Conservation (phyloP, 2,888 invertebrate species). For the Leptinotarsa rubiginosa region DNA sequence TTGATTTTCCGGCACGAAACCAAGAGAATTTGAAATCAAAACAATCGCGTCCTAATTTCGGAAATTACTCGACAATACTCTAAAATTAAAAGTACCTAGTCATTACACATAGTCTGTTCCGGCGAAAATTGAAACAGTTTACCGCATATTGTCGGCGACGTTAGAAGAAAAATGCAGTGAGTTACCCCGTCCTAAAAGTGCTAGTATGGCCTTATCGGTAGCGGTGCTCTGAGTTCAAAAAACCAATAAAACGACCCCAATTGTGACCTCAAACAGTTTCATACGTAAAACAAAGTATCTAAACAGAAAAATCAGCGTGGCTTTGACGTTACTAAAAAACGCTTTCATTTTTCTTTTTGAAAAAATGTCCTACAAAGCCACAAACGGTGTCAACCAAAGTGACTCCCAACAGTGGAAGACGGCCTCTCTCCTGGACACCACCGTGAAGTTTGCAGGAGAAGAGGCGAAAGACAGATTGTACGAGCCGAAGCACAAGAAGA, state of each 20-base stretch:
- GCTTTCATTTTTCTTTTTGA: conserved; percentile 37
- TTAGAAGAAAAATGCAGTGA: conserved; percentile 3
- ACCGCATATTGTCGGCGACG: neutral
- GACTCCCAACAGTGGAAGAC: conserved; percentile 57
- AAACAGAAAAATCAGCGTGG: conserved; percentile 51
- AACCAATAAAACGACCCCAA: neutral
- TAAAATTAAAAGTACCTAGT: conserved; percentile 27
- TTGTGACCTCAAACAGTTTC: neutral
- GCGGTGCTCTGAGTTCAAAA: neutral
- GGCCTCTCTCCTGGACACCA: conserved; percentile 66
- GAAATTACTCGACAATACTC: conserved; percentile 42
- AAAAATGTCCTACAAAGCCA: conserved; percentile 71
- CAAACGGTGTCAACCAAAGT: conserved; percentile 68
- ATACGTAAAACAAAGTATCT: neutral
- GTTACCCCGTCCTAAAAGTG: neutral
- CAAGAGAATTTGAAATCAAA: conserved; percentile 52
- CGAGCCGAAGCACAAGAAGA: conserved; percentile 87
- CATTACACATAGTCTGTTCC: conserved; percentile 18
- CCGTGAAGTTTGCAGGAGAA: conserved; percentile 76
- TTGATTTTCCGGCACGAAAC: conserved; percentile 46
- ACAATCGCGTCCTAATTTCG: conserved; percentile 57
- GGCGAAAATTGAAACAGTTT: neutral
- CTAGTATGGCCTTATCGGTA: neutral
- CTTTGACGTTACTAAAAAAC: conserved; percentile 47
- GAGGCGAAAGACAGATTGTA: conserved; percentile 78